A percentile compares a stretch with the other conserved stretches of the same genome.
phyloP scores from a whole-genome alignment of 2,888 invertebrate genomes.

The Melanostoma mellinum region DNA sequence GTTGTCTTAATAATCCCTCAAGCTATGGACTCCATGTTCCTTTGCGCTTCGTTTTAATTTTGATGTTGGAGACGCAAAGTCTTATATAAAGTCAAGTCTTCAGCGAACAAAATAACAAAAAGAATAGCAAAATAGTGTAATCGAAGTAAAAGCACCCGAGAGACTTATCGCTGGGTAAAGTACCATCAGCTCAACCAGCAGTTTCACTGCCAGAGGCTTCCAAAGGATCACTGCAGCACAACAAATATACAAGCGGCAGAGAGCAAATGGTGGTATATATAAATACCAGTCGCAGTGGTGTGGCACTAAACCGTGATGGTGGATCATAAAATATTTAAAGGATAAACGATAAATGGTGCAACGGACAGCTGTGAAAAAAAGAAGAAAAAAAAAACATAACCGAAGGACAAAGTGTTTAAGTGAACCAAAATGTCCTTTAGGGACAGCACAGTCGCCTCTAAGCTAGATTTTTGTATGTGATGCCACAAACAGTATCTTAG shows the following conservation, averaged over 20 bases:
- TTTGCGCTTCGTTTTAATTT: slow-evolving; percentile 16
- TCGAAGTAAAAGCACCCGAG: slow-evolving; percentile 71
- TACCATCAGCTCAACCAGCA: slow-evolving; percentile 65
- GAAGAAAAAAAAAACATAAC: slow-evolving; percentile 21
- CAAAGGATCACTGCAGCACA: slow-evolving; percentile 42
- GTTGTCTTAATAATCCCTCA: slow-evolving; percentile 21
- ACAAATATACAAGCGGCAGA: slow-evolving; percentile 33
- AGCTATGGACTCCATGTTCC: slow-evolving; percentile 3
- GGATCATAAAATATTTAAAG: slow-evolving; percentile 72
- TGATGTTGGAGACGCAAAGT: slow-evolving; percentile 33
- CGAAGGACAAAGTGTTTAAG: slow-evolving; percentile 57
- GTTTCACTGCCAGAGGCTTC: slow-evolving; percentile 51
- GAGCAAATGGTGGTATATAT: slow-evolving; percentile 39
- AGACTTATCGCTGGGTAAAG: slow-evolving; percentile 69
- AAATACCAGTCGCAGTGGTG: too few species aligned
- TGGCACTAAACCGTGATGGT: slow-evolving; percentile 64
- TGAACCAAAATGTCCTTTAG: slow-evolving; percentile 57
- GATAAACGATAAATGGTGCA: slow-evolving; percentile 71
- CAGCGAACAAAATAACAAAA: slow-evolving; percentile 9
- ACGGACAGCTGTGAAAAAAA: slow-evolving; percentile 60
- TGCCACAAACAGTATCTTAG: slow-evolving; percentile 21
- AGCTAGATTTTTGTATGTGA: slow-evolving; percentile 46
- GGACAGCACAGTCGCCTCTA: slow-evolving; percentile 54
- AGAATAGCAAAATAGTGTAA: slow-evolving; percentile 57
- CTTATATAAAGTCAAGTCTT: slow-evolving; percentile 23